Evolutionary conservation across 2,797 vertebrate species (phyloP), one percentile per base, ranked within the genome.

Genomic region (Phrynocephalus guinanensis): DNA sequence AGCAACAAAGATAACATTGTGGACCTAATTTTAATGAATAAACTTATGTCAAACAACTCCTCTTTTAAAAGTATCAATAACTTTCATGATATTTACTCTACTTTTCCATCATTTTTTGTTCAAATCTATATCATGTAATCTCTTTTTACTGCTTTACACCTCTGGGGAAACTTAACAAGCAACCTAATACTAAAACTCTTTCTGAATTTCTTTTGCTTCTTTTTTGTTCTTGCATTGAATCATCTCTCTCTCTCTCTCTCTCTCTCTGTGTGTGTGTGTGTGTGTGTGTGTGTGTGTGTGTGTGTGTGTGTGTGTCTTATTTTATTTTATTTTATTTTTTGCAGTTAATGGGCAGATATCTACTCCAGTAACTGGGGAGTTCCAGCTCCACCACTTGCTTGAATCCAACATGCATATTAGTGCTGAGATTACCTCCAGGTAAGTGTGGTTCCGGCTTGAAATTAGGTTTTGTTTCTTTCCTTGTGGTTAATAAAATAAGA

Each of bases 361-460:
- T 86, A 97, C 97, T 88, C 22, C 93, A 71, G 90, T 97, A 88
- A 86, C 96, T 81, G 96, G 96, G 56, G 84, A 94, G 71, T 96
- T 97, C 87, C 94, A 90, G 79, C 9, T 95, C 24, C 82, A 93
- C 63, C 94, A 97, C 44, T 78, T 98, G 84, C 88, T 97, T 93
- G 96, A 97, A 88, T 91, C 93, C 80, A 95, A 96, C 33, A 79
- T 96, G 18, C 91, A 96, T 80, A 38, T 98, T 66, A 93, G 96
- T 33, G 95, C 95, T 87, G 96, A 98, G 84, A 84, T 98, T 80
- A 97, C 71, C 88, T 97, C 98, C 91, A 98, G 97, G 98, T 98
- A 93, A 80, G 71, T 81, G 30, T 52, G 3, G 52, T 26, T 48
- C 81, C 78, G 82, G 76, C 44, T 73, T 18, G 67, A 9, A 52